Evolutionary conservation across 2,888 invertebrate genomes (phyloP).

Genomic region (Globia sparganii): DNA sequence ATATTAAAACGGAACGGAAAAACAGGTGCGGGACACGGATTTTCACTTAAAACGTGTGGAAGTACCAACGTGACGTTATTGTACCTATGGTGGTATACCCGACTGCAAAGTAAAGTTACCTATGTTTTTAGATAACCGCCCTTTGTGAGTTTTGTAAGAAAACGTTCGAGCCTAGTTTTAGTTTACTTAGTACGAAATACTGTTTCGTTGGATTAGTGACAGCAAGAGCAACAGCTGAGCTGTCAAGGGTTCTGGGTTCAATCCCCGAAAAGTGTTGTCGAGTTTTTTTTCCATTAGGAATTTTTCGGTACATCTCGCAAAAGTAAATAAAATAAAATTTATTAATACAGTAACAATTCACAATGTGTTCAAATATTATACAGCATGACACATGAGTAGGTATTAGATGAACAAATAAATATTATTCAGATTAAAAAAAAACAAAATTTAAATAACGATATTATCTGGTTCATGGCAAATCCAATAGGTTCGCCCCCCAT

Average conservation of each 20-base stretch:
- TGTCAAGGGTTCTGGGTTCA: too few relatives aligned
- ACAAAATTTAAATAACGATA: too few relatives aligned
- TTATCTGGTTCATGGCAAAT: background rate
- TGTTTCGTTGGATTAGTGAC: background rate
- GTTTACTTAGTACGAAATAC: background rate
- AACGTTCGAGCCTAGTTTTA: background rate
- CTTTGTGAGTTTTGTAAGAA: background rate
- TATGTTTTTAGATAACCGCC: background rate
- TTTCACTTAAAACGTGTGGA: slow-evolving; percentile 19
- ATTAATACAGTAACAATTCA: background rate
- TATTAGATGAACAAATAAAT: too few relatives aligned
- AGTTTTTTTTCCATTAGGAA: background rate
- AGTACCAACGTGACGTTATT: background rate
- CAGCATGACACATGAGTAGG: too few relatives aligned
- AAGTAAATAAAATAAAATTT: background rate
- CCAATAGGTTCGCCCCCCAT: background rate
- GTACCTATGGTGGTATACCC: background rate
- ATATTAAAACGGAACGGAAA: slow-evolving; percentile 57
- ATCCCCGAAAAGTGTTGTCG: too few relatives aligned
- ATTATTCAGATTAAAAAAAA: too few relatives aligned
- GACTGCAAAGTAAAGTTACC: background rate
- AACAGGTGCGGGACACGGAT: slow-evolving; percentile 27
- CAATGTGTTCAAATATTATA: background rate
- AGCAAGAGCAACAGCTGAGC: too few relatives aligned
- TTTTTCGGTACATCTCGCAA: background rate